These are phyloP conservation scores for Erpornis zantholeuca DNA, from an alignment of 2,113 vertebrate species.

Conservation along the genomic window DNA sequence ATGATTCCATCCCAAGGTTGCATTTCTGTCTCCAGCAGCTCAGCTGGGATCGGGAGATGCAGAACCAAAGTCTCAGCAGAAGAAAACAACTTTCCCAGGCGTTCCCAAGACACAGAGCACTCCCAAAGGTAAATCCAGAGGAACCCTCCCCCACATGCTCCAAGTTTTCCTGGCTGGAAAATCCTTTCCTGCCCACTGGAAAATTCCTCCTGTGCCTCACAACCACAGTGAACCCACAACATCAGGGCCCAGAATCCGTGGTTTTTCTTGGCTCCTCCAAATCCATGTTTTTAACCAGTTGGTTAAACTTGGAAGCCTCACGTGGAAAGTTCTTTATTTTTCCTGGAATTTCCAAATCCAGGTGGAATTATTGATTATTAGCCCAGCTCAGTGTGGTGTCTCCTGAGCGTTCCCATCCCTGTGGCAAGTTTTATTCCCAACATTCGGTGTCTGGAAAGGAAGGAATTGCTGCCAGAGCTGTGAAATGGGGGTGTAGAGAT, in stretches of 20 bases:
- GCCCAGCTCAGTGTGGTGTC: not conserved
- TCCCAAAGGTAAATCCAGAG: slow-evolving; percentile 7
- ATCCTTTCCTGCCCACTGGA: rapidly evolving
- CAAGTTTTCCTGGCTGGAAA: rapidly evolving
- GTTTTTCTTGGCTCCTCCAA: not conserved
- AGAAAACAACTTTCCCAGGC: slow-evolving; percentile 7
- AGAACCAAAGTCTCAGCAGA: slow-evolving; percentile 48
- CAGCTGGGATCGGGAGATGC: slow-evolving; percentile 7
- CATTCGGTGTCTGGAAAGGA: not conserved
- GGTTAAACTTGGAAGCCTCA: not conserved
- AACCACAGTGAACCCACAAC: rapidly evolving
- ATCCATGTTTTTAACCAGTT: rapidly evolving
- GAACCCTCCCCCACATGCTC: rapidly evolving
- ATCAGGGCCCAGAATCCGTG: not conserved
- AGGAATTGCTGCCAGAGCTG: not conserved
- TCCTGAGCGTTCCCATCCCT: not conserved
- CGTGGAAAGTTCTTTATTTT: not conserved
- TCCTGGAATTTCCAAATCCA: not conserved
- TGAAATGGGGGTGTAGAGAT: not conserved
- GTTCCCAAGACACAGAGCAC: not conserved
- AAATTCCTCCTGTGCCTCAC: not conserved
- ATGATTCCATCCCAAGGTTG: not conserved
- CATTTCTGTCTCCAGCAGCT: slow-evolving; percentile 2
- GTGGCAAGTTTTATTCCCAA: rapidly evolving
- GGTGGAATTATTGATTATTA: not conserved